Conservation (phyloP, 2,888 invertebrate genomes). For the Oeneis ivallda region DNA sequence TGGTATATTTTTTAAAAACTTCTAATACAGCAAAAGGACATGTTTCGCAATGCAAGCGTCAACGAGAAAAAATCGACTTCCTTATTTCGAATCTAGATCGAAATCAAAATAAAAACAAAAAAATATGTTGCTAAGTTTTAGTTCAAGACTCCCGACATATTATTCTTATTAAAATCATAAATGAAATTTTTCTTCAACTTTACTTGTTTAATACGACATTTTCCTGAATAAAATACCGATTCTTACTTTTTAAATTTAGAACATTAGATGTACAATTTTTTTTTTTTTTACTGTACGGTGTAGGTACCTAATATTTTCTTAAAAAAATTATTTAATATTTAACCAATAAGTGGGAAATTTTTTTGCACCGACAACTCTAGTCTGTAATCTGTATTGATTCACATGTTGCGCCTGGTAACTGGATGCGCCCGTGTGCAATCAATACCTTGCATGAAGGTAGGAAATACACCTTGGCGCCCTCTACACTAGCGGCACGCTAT, state of each 20-base stretch:
- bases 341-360: slow-evolving; percentile 25
- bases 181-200: background rate
- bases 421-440: no score
- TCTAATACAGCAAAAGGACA: slow-evolving; percentile 64
- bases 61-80: slow-evolving; percentile 63
- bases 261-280: no score
- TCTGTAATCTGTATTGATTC: slow-evolving; percentile 29
- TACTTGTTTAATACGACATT: background rate
- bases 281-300: no score
- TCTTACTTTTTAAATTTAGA: background rate
- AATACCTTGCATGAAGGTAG: no score
- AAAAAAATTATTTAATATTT: background rate
- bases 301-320: background rate
- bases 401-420: no score
- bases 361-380: background rate
- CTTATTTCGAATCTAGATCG: slow-evolving; percentile 69
- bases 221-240: background rate
- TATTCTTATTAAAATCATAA: background rate
- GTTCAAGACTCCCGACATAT: slow-evolving; percentile 34
- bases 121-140: slow-evolving; percentile 49
- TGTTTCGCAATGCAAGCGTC: slow-evolving; percentile 70
- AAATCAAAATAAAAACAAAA: slow-evolving; percentile 73
- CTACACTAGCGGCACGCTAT: no score
- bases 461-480: no score
- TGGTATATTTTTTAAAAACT: slow-evolving; percentile 63